Base-by-base conservation (phyloP, 2,888 invertebrate species). In the Minunthozetes semirufus region DNA sequence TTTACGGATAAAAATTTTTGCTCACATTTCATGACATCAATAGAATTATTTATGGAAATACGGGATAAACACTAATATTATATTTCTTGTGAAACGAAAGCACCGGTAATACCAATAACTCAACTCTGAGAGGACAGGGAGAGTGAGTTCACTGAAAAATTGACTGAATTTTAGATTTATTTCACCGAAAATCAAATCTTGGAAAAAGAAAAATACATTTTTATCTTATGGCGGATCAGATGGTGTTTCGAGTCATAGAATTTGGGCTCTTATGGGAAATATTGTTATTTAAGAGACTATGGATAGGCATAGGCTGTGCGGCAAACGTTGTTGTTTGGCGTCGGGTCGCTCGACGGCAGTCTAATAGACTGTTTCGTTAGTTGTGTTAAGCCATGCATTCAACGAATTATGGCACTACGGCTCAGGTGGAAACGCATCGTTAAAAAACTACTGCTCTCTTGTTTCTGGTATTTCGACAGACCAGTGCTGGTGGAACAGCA, bases 11-110 rank as follows among this genome's bases (percentile, higher is more conserved):
- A 22, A n/a, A 22, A 5, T 50, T 50, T 50, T 50, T 50, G n/a
- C 50, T 42, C 3, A 15, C 2, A 22, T 33, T 33, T 33, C 22
- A 29, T 59, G 59, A 59, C 59, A 59, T 59, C 59, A 59, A 59
- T 59, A 15, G 59, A 59, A 59, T 59, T 59, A 59, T 59, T 59
- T 59, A 59, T 59, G 59, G 59, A 59, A 59, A 59, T 59, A 59
- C 59, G 59, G 42, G 59, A 59, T 59, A 59, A 59, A 59, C 59
- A 59, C 15, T 33, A 42, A 42, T 59, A 59, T 59, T 59, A 59
- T 59, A 59, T 59, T 59, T 59, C 59, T 13, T 15, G 27, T 56
- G 22, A 17, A 25, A 1, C 56, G 22, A 19, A 56, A 22, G 22
- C 25, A 25, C 56, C 25, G 50, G 56, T 56, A 56, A 56, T 56